Evolutionary conservation across 2,888 invertebrate genomes (phyloP), one percentile per base, ranked within the genome.

Genomic region (Polyommatus iphigenia): DNA sequence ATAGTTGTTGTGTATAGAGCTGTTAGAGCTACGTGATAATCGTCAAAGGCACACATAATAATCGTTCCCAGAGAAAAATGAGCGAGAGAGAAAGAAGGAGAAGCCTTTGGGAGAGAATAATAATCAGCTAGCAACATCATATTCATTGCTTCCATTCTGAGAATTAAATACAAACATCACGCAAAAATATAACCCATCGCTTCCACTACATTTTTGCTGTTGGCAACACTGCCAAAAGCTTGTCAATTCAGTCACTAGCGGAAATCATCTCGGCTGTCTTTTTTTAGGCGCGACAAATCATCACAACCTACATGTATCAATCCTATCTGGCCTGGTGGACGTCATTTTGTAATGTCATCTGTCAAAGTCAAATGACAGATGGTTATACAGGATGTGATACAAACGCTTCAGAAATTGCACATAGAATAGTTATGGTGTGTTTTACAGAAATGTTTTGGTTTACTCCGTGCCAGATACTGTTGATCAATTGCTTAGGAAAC

Each of bases 261-360:
- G 67, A 67, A 13, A 67, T 67, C 67, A 67, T 67, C 67, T 20
- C 29, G 67, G 29, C 29, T 29, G 4, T 3, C 54, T 54, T 57
- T 59, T 54, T 57, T 59, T 20, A 59, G 7, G n/a, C 59, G 67
- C 67, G 67, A 18, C 29, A 67, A 67, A 32, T 67, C 67, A 67
- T 67, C 15, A 6, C 4, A 32, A 32, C 46, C 46, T 62, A 29
- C 24, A 67, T 15, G 7, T 15, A 67, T 67, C 67, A 67, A 67
- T 15, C 29, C 18, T 67, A 67, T 67, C 67, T 67, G 29, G 15
- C 67, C 6, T 15, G 2, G 18, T 67, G 67, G 29, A 15, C 13
- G 24, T 15, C 29, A 18, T 67, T 24, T 32, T 32, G 29, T 15
- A 32, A 67, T 67, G 6, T 67, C 29, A 32, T 29, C 24, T 67